Conservation (phyloP, 2,888 invertebrate species). For the Craniophora ligustri region DNA sequence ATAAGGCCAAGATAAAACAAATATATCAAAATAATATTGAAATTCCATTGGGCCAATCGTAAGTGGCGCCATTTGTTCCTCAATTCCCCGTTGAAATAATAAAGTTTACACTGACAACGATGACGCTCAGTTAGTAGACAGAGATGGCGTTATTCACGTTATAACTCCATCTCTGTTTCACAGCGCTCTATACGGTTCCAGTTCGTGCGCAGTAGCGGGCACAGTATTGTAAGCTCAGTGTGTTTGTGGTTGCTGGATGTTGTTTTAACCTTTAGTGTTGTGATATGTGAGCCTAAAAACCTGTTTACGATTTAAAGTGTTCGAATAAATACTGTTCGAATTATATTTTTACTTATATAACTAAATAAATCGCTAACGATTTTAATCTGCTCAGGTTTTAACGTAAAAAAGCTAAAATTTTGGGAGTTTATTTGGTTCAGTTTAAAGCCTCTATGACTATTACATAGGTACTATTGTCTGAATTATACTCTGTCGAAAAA, state of each 20-base stretch:
- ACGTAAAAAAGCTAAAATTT: no score
- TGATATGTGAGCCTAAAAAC: slow-evolving; percentile 43
- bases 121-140: neutral
- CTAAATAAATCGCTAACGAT: no score
- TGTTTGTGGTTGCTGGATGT: slow-evolving; percentile 37
- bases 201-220: slow-evolving; percentile 35
- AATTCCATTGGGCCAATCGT: no score
- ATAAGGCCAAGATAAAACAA: no score
- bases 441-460: no score
- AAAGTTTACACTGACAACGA: neutral
- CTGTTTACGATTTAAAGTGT: slow-evolving; percentile 11
- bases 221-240: slow-evolving; percentile 36
- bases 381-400: no score
- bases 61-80: no score
- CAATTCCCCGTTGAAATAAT: neutral
- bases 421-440: no score
- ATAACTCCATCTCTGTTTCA: neutral
- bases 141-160: neutral
- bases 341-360: no score
- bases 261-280: slow-evolving; percentile 38
- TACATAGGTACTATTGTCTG: no score
- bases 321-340: slow-evolving; percentile 5
- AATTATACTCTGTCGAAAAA: no score
- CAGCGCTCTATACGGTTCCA: neutral
- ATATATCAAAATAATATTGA: no score